These are phyloP conservation scores for Cheilosia pagana DNA, from an alignment of 2,888 invertebrate species.

Conservation along the genomic window DNA sequence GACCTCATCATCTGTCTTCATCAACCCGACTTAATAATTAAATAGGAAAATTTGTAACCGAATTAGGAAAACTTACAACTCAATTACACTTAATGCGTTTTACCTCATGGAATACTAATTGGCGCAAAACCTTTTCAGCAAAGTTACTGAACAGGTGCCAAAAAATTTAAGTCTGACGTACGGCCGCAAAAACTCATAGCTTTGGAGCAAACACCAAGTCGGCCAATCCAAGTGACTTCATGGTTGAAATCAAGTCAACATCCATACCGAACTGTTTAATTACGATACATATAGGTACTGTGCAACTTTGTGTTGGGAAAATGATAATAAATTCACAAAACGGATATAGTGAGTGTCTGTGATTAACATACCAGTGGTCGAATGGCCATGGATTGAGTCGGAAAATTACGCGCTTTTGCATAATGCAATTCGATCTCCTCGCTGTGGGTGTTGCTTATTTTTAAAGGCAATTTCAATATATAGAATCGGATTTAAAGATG, in stretches of 20 bases:
- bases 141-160: constrained; percentile 55
- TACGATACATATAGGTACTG: not conserved
- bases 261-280: constrained; percentile 46
- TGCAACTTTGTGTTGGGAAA: constrained; percentile 52
- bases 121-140: constrained; percentile 53
- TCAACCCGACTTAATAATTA: constrained; percentile 17
- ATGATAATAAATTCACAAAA: constrained; percentile 58
- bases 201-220: constrained; percentile 23
- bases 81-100: constrained; percentile 59
- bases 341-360: constrained; percentile 43
- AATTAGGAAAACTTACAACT: constrained; percentile 64
- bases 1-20: constrained; percentile 40
- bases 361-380: constrained; percentile 14
- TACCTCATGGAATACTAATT: constrained; percentile 58
- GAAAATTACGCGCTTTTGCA: constrained; percentile 19
- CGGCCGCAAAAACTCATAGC: constrained; percentile 8
- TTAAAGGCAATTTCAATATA: no score
- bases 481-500: no score
- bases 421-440: constrained; percentile 7
- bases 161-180: constrained; percentile 28
- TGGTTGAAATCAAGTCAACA: constrained; percentile 55
- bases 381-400: constrained; percentile 36
- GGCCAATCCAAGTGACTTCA: constrained; percentile 50
- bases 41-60: constrained; percentile 24
- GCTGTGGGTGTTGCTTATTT: not conserved